Evolutionary conservation across 2,113 vertebrate genomes (phyloP).

Genomic region (Halichoerus grypus): DNA sequence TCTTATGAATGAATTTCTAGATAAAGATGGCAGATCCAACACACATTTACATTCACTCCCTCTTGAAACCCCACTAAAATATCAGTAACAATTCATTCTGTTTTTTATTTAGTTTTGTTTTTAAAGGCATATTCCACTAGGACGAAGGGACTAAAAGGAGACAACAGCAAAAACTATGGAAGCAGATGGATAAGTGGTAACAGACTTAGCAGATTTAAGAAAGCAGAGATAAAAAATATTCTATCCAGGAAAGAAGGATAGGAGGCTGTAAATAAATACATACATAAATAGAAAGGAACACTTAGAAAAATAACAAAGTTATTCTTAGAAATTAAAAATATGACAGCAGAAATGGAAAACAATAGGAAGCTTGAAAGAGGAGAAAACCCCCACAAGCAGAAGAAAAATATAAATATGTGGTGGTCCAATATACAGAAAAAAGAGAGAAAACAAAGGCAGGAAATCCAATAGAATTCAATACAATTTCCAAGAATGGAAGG

Average conservation of each 20-base stretch:
- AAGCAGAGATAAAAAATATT: conserved; percentile 7
- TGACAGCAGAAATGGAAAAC: conserved; percentile 34
- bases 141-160: neutral
- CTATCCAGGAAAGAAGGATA: conserved; percentile 25
- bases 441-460: neutral
- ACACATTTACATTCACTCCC: conserved; percentile 53
- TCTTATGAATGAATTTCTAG: neutral
- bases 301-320: conserved; percentile 41
- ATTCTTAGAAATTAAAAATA: conserved; percentile 63
- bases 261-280: neutral
- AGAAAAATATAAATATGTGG: conserved; percentile 33
- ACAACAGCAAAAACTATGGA: conserved; percentile 36
- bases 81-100: neutral
- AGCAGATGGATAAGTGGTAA: conserved; percentile 28
- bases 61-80: conserved; percentile 40
- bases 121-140: conserved; percentile 27
- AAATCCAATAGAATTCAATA: conserved; percentile 29
- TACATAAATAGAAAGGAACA: conserved; percentile 40
- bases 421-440: neutral
- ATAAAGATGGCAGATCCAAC: conserved; percentile 33
- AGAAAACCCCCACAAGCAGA: neutral
- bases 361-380: neutral
- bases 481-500: conserved; percentile 39
- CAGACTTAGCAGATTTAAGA: conserved; percentile 7
- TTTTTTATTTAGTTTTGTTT: conserved; percentile 34